Evolutionary conservation across 2,113 vertebrate species (phyloP), one percentile per base, ranked within the genome.

Genomic region (Colaptes auratus): DNA sequence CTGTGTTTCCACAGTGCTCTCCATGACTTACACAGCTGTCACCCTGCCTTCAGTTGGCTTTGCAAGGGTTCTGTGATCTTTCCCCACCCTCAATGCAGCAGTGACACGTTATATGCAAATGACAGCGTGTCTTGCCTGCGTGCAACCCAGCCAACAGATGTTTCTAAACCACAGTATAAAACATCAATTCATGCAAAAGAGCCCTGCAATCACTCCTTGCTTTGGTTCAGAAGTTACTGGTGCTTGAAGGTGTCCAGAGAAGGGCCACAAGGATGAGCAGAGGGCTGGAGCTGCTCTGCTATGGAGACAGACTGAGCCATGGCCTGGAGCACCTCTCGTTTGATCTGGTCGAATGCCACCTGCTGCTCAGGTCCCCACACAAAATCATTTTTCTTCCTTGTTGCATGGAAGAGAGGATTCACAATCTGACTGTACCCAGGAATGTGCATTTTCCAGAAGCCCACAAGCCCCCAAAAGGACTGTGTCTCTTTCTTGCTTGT

Each of bases 161-260:
- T 86, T 91, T 87, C 76, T 61, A 93, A 95, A 89, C 35, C 87
- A 92, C 81, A 64, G 60, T 67, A 60, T 63, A 61, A 60, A 80
- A 48, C 1, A 0, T 66, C 75, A 79, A 70, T 60, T 89, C 67
- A 80, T 71, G 75, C 52, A 79, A 73, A 89, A 87, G 59, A 89
- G 61, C 35, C 33, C 52, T 79, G 74, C 59, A 85, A 88, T 77
- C 64, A 71, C 36, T 73, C 91, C 80, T 92, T 95, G 91, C 89
- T 94, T 95, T 95, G 89, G 80, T 91, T 95, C 92, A 92, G 82
- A 86, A 89, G 81, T 77, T 88, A 46, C 36, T 87, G 31, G 36
- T 87, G 75, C 93, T 91, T 76, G 63, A 89, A 64, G 67, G 42
- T 44, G 14, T 44, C 42, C 42, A 44, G 42, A 44, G 14, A 44